These are phyloP conservation scores for Oscheius myriophilus DNA, from an alignment of 2,888 invertebrate genomes.

Conservation along the genomic window DNA sequence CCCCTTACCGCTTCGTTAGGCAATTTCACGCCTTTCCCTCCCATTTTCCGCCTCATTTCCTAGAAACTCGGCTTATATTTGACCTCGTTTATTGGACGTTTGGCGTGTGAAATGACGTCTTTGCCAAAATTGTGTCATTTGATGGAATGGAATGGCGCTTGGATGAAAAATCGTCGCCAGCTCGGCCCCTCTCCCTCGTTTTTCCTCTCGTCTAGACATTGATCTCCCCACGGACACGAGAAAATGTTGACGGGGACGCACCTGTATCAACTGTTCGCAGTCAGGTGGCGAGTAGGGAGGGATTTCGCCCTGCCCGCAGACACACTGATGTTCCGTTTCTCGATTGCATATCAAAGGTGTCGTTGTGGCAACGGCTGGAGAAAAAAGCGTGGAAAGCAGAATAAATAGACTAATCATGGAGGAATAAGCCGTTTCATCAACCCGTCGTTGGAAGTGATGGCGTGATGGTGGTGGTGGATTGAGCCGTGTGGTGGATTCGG, in stretches of 20 bases:
- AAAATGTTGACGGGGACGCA: background rate
- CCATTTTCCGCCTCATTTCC: conserved; percentile 7
- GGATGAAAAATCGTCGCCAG: too few species aligned
- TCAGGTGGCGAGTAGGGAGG: conserved; percentile 14
- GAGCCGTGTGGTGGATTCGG: conserved; percentile 17
- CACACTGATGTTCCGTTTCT: conserved; percentile 62
- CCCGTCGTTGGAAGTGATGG: conserved; percentile 2
- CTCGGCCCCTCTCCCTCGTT: conserved; percentile 1
- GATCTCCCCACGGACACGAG: background rate
- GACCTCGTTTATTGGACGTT: too few species aligned
- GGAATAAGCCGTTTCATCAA: background rate
- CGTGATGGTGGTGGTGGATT: too few species aligned
- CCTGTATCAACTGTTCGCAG: conserved; percentile 26
- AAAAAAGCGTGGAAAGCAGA: conserved; percentile 7
- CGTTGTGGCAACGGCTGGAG: conserved; percentile 4
- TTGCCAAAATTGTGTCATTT: too few species aligned
- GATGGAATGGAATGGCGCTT: too few species aligned
- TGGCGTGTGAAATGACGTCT: too few species aligned
- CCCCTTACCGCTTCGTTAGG: too few species aligned
- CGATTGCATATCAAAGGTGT: conserved; percentile 63
- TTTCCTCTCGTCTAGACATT: conserved; percentile 3
- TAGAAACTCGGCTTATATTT: too few species aligned
- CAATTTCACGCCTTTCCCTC: background rate
- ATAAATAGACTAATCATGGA: conserved; percentile 6
- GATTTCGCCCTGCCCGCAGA: conserved; percentile 48